Percentiles rank a stretch among this genome's conserved stretches.
Evolutionary conservation across 2,113 vertebrate species (phyloP).

Genomic region (Panthera leo): DNA sequence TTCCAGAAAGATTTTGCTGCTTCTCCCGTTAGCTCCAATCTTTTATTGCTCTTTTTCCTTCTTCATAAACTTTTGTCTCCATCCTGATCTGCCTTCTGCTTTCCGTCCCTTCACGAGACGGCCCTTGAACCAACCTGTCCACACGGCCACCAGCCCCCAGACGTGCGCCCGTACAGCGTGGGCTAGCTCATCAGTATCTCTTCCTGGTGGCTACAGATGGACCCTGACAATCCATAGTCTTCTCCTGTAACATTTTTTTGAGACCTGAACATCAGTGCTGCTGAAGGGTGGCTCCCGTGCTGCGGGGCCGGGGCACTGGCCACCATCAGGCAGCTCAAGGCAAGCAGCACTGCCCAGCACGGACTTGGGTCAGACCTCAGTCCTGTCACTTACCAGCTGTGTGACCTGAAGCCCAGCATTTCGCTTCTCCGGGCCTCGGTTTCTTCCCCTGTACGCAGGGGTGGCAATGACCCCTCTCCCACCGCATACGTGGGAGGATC

Average conservation of each 20-base stretch:
- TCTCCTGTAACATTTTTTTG: background rate
- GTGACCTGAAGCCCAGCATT: background rate
- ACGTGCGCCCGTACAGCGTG: fast-evolving
- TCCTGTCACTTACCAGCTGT: background rate
- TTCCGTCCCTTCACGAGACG: background rate
- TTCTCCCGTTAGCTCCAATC: background rate
- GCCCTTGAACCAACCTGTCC: background rate
- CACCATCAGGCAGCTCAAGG: background rate
- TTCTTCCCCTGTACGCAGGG: background rate
- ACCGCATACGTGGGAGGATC: fast-evolving
- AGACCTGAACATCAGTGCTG: background rate
- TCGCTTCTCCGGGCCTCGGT: background rate
- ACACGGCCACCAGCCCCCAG: background rate
- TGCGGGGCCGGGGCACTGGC: fast-evolving
- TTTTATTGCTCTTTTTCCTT: background rate
- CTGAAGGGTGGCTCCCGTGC: background rate
- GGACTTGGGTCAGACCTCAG: background rate
- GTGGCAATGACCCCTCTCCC: background rate
- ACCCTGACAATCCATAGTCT: background rate
- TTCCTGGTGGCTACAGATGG: background rate
- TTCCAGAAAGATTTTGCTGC: background rate
- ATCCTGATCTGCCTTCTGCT: background rate
- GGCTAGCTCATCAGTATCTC: background rate
- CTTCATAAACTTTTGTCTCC: background rate
- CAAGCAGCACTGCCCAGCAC: background rate